Base-by-base conservation (phyloP, 2,888 invertebrate species). In the Phortica magna region DNA sequence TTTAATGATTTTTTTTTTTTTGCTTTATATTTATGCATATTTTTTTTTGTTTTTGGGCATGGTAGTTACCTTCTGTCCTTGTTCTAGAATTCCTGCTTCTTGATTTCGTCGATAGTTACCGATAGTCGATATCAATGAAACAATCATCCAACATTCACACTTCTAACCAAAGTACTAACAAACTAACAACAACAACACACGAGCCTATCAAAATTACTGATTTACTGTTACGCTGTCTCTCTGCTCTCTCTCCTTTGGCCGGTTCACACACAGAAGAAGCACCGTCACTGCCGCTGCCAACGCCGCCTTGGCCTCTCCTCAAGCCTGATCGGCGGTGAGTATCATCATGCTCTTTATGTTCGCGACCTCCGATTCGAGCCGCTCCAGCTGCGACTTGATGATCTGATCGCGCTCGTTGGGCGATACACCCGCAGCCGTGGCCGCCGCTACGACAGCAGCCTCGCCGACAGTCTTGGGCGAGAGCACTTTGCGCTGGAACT, bases 281-380 rank as follows among this genome's bases (percentile, higher is more conserved):
- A 31, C 31, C 31, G 31, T 31, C 31, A 31, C 31, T 31, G 31
- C 31, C 31, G 5, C 31, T 31, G 31, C 31, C 31, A 31, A 2
- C 5, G 31, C 31, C 5, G 31, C 31, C 31, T 31, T 31, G 31
- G 5, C 3, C 31, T 31, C 14, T 1, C 48, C 48, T 68, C 43
- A 68, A 68, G 68, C 59, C 17, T 78, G 79, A 41, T 89, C 89
- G 1, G 83, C 81, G 57, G 83, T 81, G 84, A 95, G 94, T 79
- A 95, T 95, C 93, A 96, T 94, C 93, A 96, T 95, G 88, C 95
- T 95, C 91, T 98, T 97, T 7, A 98, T 94, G 81, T 95, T 96
- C 73, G 97, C 97, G 82, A 98, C 97, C 92, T 98, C 98, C 1
- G 96, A 96, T 53, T 98, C 97, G 39, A 98, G 94, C 84, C 96